Evolutionary conservation across 1,140 invertebrate species (phyloP).

Genomic region (Chlorops oryzae): DNA sequence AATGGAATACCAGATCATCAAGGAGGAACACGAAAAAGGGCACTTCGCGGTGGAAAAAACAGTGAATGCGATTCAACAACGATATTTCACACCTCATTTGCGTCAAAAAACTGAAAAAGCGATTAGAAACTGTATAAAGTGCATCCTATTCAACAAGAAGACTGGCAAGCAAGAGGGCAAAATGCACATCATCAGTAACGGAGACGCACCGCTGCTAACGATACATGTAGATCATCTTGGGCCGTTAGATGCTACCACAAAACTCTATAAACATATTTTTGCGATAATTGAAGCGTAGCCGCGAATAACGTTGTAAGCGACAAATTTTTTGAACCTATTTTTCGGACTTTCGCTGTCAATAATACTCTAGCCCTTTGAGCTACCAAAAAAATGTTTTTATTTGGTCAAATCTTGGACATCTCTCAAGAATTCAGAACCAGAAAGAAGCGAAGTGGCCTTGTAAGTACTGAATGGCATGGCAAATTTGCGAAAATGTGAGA

Average conservation of each 20-base stretch:
- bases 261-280: slow-evolving; percentile 47
- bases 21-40: slow-evolving; percentile 16
- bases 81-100: slow-evolving; percentile 44
- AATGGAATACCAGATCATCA: slow-evolving; percentile 23
- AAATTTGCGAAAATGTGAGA: no score
- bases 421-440: no score
- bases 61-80: slow-evolving; percentile 32
- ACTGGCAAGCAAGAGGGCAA: slow-evolving; percentile 44
- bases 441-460: no score
- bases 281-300: no score
- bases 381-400: no score
- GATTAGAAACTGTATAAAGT: slow-evolving; percentile 34
- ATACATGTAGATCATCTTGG: slow-evolving; percentile 27
- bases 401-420: no score
- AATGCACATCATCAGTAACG: slow-evolving; percentile 32
- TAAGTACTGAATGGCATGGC: no score
- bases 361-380: no score
- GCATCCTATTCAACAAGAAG: slow-evolving; percentile 29
- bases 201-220: slow-evolving; percentile 24
- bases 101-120: slow-evolving; percentile 28
- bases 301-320: no score
- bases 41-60: slow-evolving; percentile 18
- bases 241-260: slow-evolving; percentile 36
- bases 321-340: no score
- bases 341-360: no score